phyloP scores from a whole-genome alignment of 2,113 vertebrate genomes.

The Pachypanchax playfairii region DNA sequence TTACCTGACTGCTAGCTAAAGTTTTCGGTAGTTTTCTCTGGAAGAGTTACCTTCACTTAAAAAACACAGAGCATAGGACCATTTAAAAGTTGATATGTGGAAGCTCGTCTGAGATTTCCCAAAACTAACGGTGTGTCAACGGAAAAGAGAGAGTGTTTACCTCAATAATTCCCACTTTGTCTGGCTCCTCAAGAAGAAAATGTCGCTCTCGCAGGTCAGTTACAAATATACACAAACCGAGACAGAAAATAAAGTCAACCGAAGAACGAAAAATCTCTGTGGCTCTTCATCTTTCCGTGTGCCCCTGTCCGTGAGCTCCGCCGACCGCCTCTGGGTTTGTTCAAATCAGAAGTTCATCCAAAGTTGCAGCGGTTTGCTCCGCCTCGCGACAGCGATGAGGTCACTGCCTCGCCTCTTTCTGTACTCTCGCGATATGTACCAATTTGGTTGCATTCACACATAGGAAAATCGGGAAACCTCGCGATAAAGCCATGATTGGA shows the following conservation, averaged over 20 bases:
- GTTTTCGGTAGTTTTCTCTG: conserved; percentile 39
- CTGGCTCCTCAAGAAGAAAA: conserved; percentile 10
- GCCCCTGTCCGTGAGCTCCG: conserved; percentile 29
- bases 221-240: conserved; percentile 7
- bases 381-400: conserved; percentile 67
- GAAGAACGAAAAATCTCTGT: conserved; percentile 18
- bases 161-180: conserved; percentile 60
- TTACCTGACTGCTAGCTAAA: conserved; percentile 31
- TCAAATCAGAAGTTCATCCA: conserved; percentile 81
- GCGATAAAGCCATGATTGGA: conserved; percentile 29
- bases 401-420: conserved; percentile 61
- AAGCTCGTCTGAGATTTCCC: not conserved
- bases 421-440: conserved; percentile 66
- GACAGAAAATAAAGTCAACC: not conserved
- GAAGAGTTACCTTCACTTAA: not conserved
- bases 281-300: conserved; percentile 22
- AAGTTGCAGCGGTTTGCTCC: conserved; percentile 77
- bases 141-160: conserved; percentile 45
- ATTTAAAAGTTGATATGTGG: not conserved
- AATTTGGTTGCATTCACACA: not conserved
- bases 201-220: conserved; percentile 21
- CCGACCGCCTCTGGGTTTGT: conserved; percentile 62
- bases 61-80: not conserved
- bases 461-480: conserved; percentile 17
- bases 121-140: conserved; percentile 1